Base-by-base conservation (phyloP, 2,888 invertebrate species). In the Toxonevra muliebris region DNA sequence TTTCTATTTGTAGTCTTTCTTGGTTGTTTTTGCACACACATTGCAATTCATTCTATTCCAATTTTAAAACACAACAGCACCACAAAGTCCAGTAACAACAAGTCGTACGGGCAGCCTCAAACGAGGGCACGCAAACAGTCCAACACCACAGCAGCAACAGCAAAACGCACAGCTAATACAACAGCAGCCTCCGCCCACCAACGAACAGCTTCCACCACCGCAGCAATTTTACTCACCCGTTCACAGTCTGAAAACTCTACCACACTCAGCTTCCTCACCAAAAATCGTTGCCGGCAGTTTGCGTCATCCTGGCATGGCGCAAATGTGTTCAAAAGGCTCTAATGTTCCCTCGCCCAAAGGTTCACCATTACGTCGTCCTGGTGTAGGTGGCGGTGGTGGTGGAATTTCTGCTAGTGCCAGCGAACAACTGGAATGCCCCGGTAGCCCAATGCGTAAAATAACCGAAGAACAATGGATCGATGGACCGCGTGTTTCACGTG, bases 401-500 rank as follows among this genome's bases (percentile, higher is more conserved):
- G 60, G 62, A 5, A 42, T 55, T 20, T 65, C 69, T 40, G 53
- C 59, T 1, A 69, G 70, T 40, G 75, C 77, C 1, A 72, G 69
- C 1, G 80, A 78, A 0, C 66, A 74, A 5, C 59, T n/a, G n/a
- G 80, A 79, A 73, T 86, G 85, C 61, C 85, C 87, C 0, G 85
- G 86, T 15, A 83, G 84, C 53, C 79, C 82, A 11, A 79, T 83
- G 77, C 78, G 84, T 5, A 81, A 84, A 73, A 82, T 87, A 19
- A 93, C 93, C 75, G 95, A 96, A 79, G 97, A 97, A 80, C 95
- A 96, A 81, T 98, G 97, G 97, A 94, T 97, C 71, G 97, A 98
- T 85, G 97, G 97, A 0, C 97, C 97, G 0, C 89, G 95, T 80
- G 93, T 96, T 77, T 93, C 93, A 0, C 91, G 92, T 79, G 92